Conservation (phyloP, 2,113 vertebrate species). For the Apistogramma diplotaenia region DNA sequence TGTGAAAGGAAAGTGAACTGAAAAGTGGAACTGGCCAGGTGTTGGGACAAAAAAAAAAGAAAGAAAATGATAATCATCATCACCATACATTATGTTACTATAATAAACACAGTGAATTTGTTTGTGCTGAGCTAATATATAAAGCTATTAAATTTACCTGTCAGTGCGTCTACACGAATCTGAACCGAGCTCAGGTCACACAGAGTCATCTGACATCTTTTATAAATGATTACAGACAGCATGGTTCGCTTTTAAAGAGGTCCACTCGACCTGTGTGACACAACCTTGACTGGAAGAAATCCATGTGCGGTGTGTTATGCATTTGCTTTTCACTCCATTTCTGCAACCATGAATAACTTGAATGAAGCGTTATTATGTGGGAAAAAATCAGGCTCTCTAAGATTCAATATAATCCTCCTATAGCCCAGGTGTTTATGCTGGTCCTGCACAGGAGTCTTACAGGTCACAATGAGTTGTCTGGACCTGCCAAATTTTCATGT, state of each 20-base stretch:
- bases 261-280: neutral
- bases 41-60: no score
- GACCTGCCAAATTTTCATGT: accelerated
- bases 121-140: neutral
- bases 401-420: neutral
- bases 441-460: neutral
- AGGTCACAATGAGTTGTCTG: neutral
- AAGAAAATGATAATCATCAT: no score
- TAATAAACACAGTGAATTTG: no score
- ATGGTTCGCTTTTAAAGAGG: neutral
- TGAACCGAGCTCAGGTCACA: neutral
- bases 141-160: neutral
- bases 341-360: neutral
- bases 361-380: no score
- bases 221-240: neutral
- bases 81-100: no score
- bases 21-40: no score
- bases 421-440: neutral
- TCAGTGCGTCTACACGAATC: neutral
- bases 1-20: no score
- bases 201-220: neutral
- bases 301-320: neutral
- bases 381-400: no score
- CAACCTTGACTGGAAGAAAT: neutral
- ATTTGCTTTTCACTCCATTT: neutral